These are phyloP conservation scores for Perca schrenkii DNA, from an alignment of 2,113 vertebrate genomes.

Conservation along the genomic window DNA sequence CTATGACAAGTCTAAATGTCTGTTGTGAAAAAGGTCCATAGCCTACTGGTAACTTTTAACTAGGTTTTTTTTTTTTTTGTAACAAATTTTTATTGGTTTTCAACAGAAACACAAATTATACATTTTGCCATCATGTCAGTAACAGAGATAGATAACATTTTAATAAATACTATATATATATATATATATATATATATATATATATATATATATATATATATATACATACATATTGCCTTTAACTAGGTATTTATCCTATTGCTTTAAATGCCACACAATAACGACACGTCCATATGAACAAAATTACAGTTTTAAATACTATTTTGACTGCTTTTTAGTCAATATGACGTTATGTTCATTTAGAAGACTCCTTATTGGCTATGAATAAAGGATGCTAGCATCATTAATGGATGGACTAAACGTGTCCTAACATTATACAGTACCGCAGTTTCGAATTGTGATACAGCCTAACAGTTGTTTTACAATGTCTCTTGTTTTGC, in stretches of 20 bases:
- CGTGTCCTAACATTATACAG: neutral
- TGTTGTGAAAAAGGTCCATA: no score
- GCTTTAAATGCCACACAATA: neutral
- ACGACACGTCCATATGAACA: neutral
- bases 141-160: no score
- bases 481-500: conserved; percentile 16
- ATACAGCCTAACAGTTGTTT: neutral
- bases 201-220: no score
- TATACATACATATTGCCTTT: no score
- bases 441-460: neutral
- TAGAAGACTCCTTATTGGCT: neutral
- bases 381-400: neutral
- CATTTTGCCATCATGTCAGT: no score
- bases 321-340: neutral
- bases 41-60: neutral
- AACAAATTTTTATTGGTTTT: no score
- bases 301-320: neutral
- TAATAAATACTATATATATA: no score
- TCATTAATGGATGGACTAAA: neutral
- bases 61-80: neutral
- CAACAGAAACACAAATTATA: no score
- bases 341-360: neutral
- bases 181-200: no score
- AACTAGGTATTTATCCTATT: neutral
- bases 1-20: no score